Evolutionary conservation across 2,797 vertebrate species (phyloP).

Genomic region (Clarias platycephalus): DNA sequence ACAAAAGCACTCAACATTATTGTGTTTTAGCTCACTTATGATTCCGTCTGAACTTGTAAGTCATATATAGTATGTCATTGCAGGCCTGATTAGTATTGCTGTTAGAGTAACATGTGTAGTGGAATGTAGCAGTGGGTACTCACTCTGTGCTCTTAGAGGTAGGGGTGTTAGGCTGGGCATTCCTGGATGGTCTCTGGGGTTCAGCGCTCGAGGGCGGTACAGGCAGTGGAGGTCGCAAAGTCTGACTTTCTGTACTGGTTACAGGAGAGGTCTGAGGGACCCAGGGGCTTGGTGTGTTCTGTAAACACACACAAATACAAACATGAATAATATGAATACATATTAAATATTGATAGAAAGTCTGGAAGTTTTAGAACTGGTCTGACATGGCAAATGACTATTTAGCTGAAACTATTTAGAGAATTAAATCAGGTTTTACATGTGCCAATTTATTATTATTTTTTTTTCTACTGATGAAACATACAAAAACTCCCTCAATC

Average conservation of each 20-base stretch:
- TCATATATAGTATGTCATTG: background rate
- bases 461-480: background rate
- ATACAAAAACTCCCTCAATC: conserved; percentile 17
- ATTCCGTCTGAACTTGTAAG: background rate
- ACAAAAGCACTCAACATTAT: background rate
- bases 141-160: conserved; percentile 87
- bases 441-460: background rate
- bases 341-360: background rate
- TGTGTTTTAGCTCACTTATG: background rate
- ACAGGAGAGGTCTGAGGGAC: conserved; percentile 84
- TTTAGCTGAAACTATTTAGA: background rate
- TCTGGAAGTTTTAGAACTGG: background rate
- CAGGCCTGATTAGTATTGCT: background rate
- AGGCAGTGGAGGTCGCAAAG: conserved; percentile 88
- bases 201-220: conserved; percentile 93
- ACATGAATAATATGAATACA: background rate
- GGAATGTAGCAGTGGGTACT: conserved; percentile 62
- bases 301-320: conserved; percentile 44
- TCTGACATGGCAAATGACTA: background rate
- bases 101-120: conserved; percentile 1
- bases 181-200: conserved; percentile 84
- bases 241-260: conserved; percentile 82
- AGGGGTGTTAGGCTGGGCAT: conserved; percentile 83
- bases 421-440: background rate
- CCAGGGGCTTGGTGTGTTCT: conserved; percentile 94